phyloP scores from a whole-genome alignment of 64 coral and sea anemone genomes.

The Stichodactyla helianthus region DNA sequence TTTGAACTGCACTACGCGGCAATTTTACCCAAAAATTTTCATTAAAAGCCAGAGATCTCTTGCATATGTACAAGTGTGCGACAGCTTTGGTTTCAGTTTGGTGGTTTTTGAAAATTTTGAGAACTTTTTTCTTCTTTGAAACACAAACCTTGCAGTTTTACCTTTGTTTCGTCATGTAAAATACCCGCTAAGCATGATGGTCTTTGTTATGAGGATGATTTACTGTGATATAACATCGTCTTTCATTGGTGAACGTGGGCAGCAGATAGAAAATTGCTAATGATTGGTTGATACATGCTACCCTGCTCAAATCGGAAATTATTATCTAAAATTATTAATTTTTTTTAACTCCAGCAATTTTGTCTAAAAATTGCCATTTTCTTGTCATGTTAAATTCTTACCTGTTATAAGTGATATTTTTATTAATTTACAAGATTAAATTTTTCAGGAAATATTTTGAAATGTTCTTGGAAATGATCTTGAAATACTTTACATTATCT shows the following conservation, averaged over 20 bases:
- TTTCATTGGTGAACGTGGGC: constrained; percentile 2
- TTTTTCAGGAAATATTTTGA: neutral
- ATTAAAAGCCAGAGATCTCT: neutral
- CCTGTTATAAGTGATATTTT: neutral
- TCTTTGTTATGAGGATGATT: constrained; percentile 54
- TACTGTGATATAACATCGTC: neutral
- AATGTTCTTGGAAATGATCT: neutral
- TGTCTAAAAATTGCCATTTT: neutral
- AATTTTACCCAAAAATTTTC: neutral
- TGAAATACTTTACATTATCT: neutral
- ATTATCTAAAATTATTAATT: neutral
- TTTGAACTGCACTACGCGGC: neutral
- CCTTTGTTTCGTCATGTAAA: constrained; percentile 71
- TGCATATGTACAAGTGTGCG: constrained; percentile 26
- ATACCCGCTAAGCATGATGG: constrained; percentile 57
- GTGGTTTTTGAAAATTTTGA: constrained; percentile 40
- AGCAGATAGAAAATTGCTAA: neutral
- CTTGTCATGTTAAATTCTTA: neutral
- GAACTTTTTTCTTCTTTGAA: constrained; percentile 56
- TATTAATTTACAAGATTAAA: neutral
- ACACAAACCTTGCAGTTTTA: constrained; percentile 30
- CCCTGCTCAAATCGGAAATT: neutral
- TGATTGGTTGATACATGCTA: neutral
- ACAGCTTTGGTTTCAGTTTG: constrained; percentile 25
- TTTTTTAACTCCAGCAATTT: neutral